Conservation (phyloP, 2,888 invertebrate genomes). For the Ptychoptera contaminata region DNA sequence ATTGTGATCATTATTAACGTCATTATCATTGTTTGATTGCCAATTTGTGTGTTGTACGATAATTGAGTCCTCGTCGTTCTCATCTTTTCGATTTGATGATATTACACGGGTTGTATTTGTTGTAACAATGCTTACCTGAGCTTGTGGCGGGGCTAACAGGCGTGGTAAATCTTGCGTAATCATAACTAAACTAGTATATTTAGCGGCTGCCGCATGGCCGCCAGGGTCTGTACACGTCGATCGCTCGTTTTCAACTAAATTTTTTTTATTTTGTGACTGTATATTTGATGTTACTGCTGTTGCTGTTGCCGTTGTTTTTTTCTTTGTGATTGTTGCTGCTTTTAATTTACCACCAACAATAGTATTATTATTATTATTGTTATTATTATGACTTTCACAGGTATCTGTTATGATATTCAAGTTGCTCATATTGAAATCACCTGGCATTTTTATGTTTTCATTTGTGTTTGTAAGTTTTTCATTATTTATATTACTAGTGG, state of each 20-base stretch:
- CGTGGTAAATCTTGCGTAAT: conserved; percentile 55
- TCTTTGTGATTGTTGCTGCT: conserved; percentile 18
- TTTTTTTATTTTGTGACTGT: conserved; percentile 3
- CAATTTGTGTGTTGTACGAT: conserved; percentile 50
- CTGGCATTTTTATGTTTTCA: neutral
- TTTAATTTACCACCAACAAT: too few relatives aligned
- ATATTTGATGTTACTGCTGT: conserved; percentile 6
- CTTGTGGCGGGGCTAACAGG: conserved; percentile 17
- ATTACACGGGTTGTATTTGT: conserved; percentile 59
- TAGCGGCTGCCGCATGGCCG: conserved; percentile 31
- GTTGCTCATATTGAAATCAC: too few relatives aligned
- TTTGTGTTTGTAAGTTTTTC: neutral
- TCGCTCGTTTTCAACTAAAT: conserved; percentile 9
- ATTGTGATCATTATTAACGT: conserved; percentile 15
- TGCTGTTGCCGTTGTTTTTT: conserved; percentile 20
- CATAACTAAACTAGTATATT: conserved; percentile 80
- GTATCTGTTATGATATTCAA: too few relatives aligned
- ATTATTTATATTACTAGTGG: too few relatives aligned
- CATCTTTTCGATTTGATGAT: conserved; percentile 25
- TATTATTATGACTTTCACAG: too few relatives aligned
- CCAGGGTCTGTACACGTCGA: conserved; percentile 7
- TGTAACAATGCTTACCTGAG: conserved; percentile 57
- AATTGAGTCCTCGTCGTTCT: conserved; percentile 30
- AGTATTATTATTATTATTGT: too few relatives aligned
- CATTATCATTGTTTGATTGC: conserved; percentile 32